Evolutionary conservation across 1,140 invertebrate genomes (phyloP).

Genomic region (Eulimnadia texana): DNA sequence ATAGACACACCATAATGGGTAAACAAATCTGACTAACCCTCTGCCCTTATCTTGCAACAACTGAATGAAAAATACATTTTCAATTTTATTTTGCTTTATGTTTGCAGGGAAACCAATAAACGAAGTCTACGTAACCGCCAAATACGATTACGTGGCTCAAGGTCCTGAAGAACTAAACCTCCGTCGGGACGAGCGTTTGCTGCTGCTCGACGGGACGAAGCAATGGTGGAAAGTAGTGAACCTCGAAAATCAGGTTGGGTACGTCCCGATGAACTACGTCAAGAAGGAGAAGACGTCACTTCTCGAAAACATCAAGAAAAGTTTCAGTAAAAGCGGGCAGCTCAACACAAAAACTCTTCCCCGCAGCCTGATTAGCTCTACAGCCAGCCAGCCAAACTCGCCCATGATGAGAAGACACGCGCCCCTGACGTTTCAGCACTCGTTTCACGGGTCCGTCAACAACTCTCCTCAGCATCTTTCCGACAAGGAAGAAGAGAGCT

Average conservation of each 20-base stretch:
- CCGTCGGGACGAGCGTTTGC: conserved; percentile 90
- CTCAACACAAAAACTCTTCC: conserved; percentile 56
- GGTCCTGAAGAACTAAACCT: conserved; percentile 93
- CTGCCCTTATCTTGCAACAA: no score
- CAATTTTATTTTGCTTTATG: not conserved
- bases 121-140: conserved; percentile 87
- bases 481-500: conserved; percentile 27
- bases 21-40: no score
- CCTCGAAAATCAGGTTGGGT: conserved; percentile 80
- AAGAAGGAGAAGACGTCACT: conserved; percentile 92
- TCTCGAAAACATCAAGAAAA: conserved; percentile 90
- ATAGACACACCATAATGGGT: no score
- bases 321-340: conserved; percentile 56
- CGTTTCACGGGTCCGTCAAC: conserved; percentile 8
- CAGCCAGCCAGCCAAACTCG: conserved; percentile 22
- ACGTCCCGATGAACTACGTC: conserved; percentile 98
- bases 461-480: not conserved
- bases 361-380: conserved; percentile 52
- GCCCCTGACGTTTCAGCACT: conserved; percentile 18
- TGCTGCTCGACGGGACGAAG: conserved; percentile 91
- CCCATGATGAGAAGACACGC: conserved; percentile 18
- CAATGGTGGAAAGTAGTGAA: conserved; percentile 98
- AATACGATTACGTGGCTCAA: conserved; percentile 96
- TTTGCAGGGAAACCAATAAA: conserved; percentile 52
- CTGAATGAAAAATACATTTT: no score